Base-by-base conservation (phyloP, 2,888 invertebrate genomes). In the Coenonympha glycerion region DNA sequence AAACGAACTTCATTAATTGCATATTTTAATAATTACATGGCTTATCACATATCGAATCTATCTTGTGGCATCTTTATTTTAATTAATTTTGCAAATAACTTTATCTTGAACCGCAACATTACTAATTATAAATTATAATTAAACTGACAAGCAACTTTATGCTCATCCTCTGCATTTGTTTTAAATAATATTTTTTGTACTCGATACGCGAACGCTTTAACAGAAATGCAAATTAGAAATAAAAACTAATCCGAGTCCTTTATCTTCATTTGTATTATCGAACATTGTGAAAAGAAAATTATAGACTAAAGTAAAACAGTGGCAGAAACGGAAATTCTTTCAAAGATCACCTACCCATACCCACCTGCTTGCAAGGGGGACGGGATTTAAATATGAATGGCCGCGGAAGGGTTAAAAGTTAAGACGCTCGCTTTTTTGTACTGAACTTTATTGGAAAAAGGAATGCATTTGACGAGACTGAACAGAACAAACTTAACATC, bases 321-420 rank as follows among this genome's bases (percentile, higher is more conserved):
- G 67, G 62, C 62, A 65, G 62, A 65, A 73, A 66, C 76, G 80
- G 81, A 79, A 83, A 75, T 73, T 68, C 71, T 71, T 75, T 79
- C 71, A 80, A 78, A 76, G 71, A 73, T 63, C 65, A 59, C 59
- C 58, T 53, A 56, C 60, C 63, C 77, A 55, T 54, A 57, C 60
- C 63, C 78, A 79, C 77, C 82, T 82, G 82, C 81, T 70, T 63
- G 54, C n/a, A 55, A 55, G 63, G 76, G 78, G 76, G 80, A 78
- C 78, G 77, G 59, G 62, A 70, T 85, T 83, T 82, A 71, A 86
- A 85, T 85, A 69, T 81, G 78, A 85, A 61, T 63, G 66, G 57
- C 64, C 65, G 57, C 68, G 64, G 73, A 81, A 84, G 82, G 84
- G 79, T 76, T 74, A 81, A 84, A 82, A 83, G 79, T 76, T 74